Conservation (phyloP, 2,797 vertebrate species). For the Sciurus vulgaris region DNA sequence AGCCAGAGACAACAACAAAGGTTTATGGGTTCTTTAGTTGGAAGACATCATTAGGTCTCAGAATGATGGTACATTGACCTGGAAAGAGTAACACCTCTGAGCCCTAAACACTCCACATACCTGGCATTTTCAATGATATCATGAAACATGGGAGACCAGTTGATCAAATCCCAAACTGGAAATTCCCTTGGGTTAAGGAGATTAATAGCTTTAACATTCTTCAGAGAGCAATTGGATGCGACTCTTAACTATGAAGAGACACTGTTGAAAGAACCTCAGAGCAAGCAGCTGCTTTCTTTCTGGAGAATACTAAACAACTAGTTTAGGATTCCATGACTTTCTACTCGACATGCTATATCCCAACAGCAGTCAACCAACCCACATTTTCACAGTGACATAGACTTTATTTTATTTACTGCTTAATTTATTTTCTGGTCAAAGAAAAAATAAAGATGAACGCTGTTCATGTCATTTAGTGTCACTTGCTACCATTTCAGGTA, state of each 20-base stretch:
- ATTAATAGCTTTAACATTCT: not conserved
- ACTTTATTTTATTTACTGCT: not conserved
- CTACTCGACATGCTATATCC: not conserved
- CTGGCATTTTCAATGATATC: not conserved
- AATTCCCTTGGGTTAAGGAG: not conserved
- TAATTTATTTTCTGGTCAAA: not conserved
- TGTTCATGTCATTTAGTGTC: constrained; percentile 33
- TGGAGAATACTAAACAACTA: not conserved
- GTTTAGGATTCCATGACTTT: not conserved
- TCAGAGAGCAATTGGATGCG: not conserved
- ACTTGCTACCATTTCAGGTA: not conserved
- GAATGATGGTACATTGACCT: not conserved
- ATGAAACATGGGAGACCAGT: not conserved
- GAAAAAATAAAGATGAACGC: not conserved
- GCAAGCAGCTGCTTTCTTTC: not conserved
- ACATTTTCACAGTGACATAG: not conserved
- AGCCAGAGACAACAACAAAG: not conserved
- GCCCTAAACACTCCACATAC: not conserved
- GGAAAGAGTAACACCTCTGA: rapidly evolving
- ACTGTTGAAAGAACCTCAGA: not conserved
- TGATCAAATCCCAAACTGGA: not conserved
- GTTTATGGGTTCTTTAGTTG: not conserved
- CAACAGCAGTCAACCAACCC: not conserved
- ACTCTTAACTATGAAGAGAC: not conserved
- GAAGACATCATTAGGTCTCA: not conserved